Evolutionary conservation across 2,797 vertebrate genomes (phyloP).

Genomic region (Kryptolebias ocellatus): DNA sequence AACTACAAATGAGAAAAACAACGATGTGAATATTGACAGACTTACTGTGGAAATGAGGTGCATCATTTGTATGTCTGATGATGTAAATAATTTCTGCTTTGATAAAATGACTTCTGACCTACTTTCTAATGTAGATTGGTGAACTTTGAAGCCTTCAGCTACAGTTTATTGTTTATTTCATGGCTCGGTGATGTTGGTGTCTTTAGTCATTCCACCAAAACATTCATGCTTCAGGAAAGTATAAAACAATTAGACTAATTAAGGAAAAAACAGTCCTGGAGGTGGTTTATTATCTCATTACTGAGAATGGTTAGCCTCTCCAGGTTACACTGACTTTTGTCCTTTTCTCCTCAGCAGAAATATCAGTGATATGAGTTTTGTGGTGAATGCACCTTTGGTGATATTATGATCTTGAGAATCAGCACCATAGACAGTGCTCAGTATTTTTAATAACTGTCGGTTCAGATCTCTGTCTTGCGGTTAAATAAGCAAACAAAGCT

Average conservation of each 20-base stretch:
- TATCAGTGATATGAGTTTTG: neutral
- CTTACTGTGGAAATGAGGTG: too few species aligned
- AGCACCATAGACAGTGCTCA: constrained; percentile 36
- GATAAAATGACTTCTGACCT: constrained; percentile 20
- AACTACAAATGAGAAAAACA: too few species aligned
- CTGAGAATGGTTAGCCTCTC: neutral
- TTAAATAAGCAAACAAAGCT: too few species aligned
- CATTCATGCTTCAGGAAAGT: constrained; percentile 42
- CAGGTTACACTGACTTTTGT: constrained; percentile 18
- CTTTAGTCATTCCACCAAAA: constrained; percentile 46
- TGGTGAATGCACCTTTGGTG: neutral
- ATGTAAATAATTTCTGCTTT: constrained; percentile 41
- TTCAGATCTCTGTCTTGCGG: too few species aligned
- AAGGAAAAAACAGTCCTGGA: constrained; percentile 30
- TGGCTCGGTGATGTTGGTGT: constrained; percentile 14
- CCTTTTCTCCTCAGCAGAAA: constrained; percentile 22
- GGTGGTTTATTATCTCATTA: constrained; percentile 19
- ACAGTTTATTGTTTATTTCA: constrained; percentile 12
- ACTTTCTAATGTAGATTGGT: constrained; percentile 38
- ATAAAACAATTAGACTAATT: constrained; percentile 39
- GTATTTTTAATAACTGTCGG: neutral
- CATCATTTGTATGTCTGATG: too few species aligned
- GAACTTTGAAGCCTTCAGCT: constrained; percentile 28
- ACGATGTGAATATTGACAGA: too few species aligned
- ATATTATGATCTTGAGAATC: constrained; percentile 5